Percentiles rank a stretch among this genome's conserved stretches.
Evolutionary conservation across 2,113 vertebrate genomes (phyloP).

Genomic region (Takifugu flavidus): DNA sequence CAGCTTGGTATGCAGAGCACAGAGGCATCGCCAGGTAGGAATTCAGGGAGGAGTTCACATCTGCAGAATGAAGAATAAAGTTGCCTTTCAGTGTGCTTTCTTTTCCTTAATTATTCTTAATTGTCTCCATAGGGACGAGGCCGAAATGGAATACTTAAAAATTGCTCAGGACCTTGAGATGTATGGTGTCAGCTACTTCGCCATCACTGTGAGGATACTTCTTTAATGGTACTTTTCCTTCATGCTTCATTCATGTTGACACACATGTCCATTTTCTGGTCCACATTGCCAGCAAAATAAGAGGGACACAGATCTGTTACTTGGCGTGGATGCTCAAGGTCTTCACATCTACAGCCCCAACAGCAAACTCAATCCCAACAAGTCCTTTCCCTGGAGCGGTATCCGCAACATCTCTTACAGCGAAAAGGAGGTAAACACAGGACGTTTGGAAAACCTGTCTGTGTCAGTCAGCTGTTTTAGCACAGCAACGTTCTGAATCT

Average conservation of each 20-base stretch:
- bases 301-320: slow-evolving; percentile 82
- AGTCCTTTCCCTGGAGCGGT: slow-evolving; percentile 88
- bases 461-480: neutral
- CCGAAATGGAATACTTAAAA: slow-evolving; percentile 93
- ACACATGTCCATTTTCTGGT: slow-evolving; percentile 5
- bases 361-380: slow-evolving; percentile 86
- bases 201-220: slow-evolving; percentile 81
- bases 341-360: slow-evolving; percentile 88
- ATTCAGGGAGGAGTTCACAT: neutral
- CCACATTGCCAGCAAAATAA: slow-evolving; percentile 82
- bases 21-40: slow-evolving; percentile 87
- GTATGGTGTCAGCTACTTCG: slow-evolving; percentile 93
- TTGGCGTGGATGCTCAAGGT: slow-evolving; percentile 88
- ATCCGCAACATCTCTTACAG: slow-evolving; percentile 89
- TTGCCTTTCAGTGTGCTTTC: neutral
- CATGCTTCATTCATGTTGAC: neutral
- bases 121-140: slow-evolving; percentile 81
- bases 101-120: slow-evolving; percentile 3
- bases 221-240: neutral
- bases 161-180: slow-evolving; percentile 92
- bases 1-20: slow-evolving; percentile 91
- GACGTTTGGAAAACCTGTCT: neutral
- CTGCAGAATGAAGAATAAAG: neutral
- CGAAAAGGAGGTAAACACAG: slow-evolving; percentile 83
- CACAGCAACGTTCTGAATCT: neutral